phyloP scores from a whole-genome alignment of 2,888 invertebrate species.

The Papilio protenor region DNA sequence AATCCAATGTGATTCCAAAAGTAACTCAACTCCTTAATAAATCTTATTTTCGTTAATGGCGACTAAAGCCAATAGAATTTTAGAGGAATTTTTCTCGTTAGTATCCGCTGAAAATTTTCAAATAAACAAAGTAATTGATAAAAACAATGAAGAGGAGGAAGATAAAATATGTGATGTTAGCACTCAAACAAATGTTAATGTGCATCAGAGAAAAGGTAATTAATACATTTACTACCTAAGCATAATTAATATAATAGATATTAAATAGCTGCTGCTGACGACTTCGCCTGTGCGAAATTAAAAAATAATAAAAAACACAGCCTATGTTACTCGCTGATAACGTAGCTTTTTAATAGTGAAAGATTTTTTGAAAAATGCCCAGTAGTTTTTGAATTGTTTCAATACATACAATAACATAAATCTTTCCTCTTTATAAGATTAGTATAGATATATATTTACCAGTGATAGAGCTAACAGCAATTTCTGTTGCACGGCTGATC shows the following conservation, averaged over 20 bases:
- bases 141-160: slow-evolving; percentile 49
- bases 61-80: slow-evolving; percentile 6
- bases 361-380: too few relatives aligned
- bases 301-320: too few relatives aligned
- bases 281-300: too few relatives aligned
- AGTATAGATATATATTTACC: too few relatives aligned
- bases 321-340: too few relatives aligned
- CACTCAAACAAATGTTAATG: slow-evolving; percentile 60
- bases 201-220: slow-evolving; percentile 43
- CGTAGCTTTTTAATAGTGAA: too few relatives aligned
- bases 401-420: too few relatives aligned
- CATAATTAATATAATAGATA: background rate
- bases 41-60: background rate
- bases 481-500: too few relatives aligned
- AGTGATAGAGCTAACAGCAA: too few relatives aligned
- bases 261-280: too few relatives aligned
- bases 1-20: background rate
- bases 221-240: background rate
- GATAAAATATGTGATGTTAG: slow-evolving; percentile 54
- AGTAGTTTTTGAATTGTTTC: too few relatives aligned
- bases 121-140: slow-evolving; percentile 29
- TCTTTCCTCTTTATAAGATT: too few relatives aligned
- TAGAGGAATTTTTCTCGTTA: slow-evolving; percentile 27
- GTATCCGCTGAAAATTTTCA: slow-evolving; percentile 17
- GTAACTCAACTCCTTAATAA: background rate